Evolutionary conservation across 2,797 vertebrate species (phyloP).

Genomic region (Cichlasoma orientale): DNA sequence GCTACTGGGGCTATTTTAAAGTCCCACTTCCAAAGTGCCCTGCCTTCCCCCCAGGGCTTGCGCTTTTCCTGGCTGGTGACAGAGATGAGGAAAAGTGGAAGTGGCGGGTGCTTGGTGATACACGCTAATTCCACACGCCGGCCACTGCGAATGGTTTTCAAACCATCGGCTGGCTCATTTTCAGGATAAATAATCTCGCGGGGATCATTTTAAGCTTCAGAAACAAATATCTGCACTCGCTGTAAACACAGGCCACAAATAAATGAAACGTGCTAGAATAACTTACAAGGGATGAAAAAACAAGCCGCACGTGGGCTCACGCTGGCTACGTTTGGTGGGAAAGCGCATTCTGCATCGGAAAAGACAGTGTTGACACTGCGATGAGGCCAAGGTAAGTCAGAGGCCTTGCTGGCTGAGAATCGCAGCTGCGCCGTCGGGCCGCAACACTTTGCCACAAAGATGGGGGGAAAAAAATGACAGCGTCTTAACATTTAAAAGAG

Average conservation of each 20-base stretch:
- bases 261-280: background rate
- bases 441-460: background rate
- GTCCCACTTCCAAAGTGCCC: constrained; percentile 23
- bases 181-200: constrained; percentile 10
- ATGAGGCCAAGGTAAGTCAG: constrained; percentile 1
- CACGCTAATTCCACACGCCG: constrained; percentile 11
- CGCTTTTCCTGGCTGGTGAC: constrained; percentile 31
- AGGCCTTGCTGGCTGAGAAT: constrained; percentile 26
- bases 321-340: background rate
- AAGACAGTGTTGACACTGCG: background rate
- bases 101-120: background rate
- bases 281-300: background rate
- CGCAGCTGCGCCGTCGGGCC: constrained; percentile 25
- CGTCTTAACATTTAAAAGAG: constrained; percentile 29
- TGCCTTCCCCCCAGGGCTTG: constrained; percentile 10
- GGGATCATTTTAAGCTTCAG: background rate
- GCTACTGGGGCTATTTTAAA: constrained; percentile 52
- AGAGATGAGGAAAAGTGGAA: constrained; percentile 32
- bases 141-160: constrained; percentile 43
- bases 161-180: constrained; percentile 30
- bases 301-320: background rate
- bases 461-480: background rate
- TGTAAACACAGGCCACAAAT: background rate
- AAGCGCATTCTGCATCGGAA: background rate
- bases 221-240: background rate